Evolutionary conservation across 2,888 invertebrate species (phyloP).

Genomic region (Epistrophe grossulariae): DNA sequence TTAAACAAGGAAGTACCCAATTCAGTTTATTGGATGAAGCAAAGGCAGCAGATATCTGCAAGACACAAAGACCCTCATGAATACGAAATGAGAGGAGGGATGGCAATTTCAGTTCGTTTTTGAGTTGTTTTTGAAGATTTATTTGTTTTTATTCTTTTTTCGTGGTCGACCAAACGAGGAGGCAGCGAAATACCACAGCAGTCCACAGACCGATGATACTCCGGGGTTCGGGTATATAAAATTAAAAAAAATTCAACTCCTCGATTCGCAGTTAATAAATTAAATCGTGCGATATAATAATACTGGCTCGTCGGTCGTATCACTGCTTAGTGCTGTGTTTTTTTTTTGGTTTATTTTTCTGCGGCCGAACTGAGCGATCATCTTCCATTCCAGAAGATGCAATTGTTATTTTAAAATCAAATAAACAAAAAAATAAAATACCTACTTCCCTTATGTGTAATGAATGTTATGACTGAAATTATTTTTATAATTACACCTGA

Average conservation of each 20-base stretch:
- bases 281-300: constrained; percentile 47
- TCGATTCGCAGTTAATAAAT: constrained; percentile 49
- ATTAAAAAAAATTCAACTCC: constrained; percentile 23
- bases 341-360: constrained; percentile 23
- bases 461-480: constrained; percentile 62
- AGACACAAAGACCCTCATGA: constrained; percentile 14
- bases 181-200: background rate
- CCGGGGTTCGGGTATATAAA: background rate
- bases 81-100: background rate
- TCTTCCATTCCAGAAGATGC: constrained; percentile 21
- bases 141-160: constrained; percentile 7
- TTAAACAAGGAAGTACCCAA: constrained; percentile 50
- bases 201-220: background rate
- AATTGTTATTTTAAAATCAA: constrained; percentile 28
- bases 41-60: background rate
- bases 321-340: constrained; percentile 6
- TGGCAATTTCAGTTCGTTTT: constrained; percentile 30
- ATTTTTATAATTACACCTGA: constrained; percentile 41
- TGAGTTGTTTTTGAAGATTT: constrained; percentile 13
- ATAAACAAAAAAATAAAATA: constrained; percentile 14
- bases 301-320: background rate
- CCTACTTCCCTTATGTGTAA: constrained; percentile 36
- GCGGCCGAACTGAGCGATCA: constrained; percentile 25
- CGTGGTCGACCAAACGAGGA: constrained; percentile 18
- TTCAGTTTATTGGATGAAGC: constrained; percentile 24